Evolutionary conservation across 2,797 vertebrate genomes (phyloP).

Genomic region (Ctenopoma kingsleyae): DNA sequence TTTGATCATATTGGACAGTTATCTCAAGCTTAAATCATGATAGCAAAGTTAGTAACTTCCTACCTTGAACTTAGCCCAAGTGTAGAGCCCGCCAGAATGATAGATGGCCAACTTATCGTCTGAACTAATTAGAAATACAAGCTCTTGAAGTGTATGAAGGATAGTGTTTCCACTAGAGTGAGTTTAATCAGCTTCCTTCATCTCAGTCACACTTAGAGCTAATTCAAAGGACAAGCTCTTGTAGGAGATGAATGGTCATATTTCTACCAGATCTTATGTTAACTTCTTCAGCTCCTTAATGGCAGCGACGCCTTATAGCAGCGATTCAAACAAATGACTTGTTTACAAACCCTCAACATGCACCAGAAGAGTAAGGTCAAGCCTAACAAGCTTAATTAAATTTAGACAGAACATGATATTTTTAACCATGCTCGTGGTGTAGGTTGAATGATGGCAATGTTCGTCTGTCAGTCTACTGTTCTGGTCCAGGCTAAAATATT

Average conservation of each 20-base stretch:
- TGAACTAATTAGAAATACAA: slow-evolving; percentile 70
- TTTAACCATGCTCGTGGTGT: neutral
- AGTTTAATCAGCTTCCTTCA: slow-evolving; percentile 71
- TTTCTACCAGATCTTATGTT: slow-evolving; percentile 52
- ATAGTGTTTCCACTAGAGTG: slow-evolving; percentile 66
- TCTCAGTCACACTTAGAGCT: slow-evolving; percentile 68
- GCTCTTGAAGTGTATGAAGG: slow-evolving; percentile 62
- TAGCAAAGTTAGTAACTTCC: slow-evolving; percentile 27
- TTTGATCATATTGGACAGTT: neutral
- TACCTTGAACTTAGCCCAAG: slow-evolving; percentile 43
- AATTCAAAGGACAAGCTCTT: slow-evolving; percentile 70
- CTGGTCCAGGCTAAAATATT: neutral
- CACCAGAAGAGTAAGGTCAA: slow-evolving; percentile 22
- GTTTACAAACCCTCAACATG: slow-evolving; percentile 30
- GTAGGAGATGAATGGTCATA: slow-evolving; percentile 66
- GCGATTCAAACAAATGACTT: slow-evolving; percentile 27
- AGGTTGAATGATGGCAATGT: neutral
- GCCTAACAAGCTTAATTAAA: slow-evolving; percentile 19
- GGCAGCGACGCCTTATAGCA: slow-evolving; percentile 11
- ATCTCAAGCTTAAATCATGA: neutral
- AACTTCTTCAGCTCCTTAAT: slow-evolving; percentile 37
- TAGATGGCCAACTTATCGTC: slow-evolving; percentile 51
- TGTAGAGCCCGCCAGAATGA: slow-evolving; percentile 49
- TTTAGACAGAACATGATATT: slow-evolving; percentile 7
- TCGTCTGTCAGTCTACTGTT: neutral